Conservation (phyloP, 2,113 vertebrate genomes). For the Rhineura floridana region DNA sequence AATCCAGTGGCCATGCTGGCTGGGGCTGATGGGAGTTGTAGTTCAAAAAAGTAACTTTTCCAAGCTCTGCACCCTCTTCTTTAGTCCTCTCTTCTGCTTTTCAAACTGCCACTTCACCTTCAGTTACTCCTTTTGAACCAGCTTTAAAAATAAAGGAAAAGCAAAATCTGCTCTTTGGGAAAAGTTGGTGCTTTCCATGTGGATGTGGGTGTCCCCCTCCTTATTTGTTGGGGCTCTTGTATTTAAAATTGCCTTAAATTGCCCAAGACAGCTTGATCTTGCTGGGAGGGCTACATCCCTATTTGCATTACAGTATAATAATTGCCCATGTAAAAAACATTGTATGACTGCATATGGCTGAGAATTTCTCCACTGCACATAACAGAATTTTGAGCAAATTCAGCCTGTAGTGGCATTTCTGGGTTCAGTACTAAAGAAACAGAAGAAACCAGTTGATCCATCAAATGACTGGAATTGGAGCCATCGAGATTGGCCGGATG, state of each 20-base stretch:
- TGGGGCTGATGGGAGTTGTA: too few relatives aligned
- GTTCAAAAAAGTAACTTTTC: too few relatives aligned
- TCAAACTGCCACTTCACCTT: conserved; percentile 14
- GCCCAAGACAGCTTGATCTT: neutral
- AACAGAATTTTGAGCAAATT: neutral
- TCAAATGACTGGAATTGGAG: conserved; percentile 1
- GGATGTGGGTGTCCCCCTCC: neutral
- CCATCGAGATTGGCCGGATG: neutral
- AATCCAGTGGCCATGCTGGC: too few relatives aligned
- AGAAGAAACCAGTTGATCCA: neutral
- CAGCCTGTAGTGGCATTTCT: conserved; percentile 10
- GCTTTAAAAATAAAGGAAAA: neutral
- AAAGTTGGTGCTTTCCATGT: neutral
- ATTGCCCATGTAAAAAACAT: neutral
- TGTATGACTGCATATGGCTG: neutral
- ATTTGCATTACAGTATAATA: neutral
- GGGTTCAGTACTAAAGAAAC: conserved; percentile 21
- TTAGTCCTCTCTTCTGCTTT: neutral
- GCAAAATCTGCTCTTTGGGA: neutral
- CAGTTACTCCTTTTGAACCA: neutral
- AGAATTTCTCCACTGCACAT: neutral
- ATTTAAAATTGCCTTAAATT: neutral
- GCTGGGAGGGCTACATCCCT: neutral
- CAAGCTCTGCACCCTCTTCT: too few relatives aligned
- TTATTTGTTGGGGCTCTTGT: neutral